Evolutionary conservation across 2,888 invertebrate species (phyloP).

Genomic region (Drosophila tripunctata): DNA sequence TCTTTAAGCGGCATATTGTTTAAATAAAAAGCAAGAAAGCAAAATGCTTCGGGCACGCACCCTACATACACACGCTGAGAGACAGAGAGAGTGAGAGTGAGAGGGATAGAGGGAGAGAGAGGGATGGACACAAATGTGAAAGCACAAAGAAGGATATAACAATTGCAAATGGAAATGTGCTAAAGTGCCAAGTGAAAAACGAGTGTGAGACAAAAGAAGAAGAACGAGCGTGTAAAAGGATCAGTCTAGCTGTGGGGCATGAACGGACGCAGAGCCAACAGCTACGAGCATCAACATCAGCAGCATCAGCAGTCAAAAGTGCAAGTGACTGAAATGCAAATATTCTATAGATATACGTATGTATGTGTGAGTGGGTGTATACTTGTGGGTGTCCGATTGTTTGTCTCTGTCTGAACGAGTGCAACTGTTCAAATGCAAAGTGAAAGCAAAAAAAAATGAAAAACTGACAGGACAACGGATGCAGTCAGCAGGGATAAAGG

Average conservation of each 20-base stretch:
- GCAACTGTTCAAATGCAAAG: constrained; percentile 58
- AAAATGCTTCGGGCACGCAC: constrained; percentile 44
- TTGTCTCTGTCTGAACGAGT: constrained; percentile 26
- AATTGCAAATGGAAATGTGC: constrained; percentile 79
- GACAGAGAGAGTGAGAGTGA: constrained; percentile 3
- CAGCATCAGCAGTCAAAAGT: constrained; percentile 66
- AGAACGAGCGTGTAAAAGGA: constrained; percentile 39
- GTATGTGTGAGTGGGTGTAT: constrained; percentile 16
- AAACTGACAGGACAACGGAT: constrained; percentile 4
- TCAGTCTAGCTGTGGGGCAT: constrained; percentile 22
- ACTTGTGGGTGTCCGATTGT: constrained; percentile 35
- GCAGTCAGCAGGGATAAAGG: constrained; percentile 6
- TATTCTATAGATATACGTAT: constrained; percentile 27
- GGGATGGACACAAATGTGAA: constrained; percentile 22
- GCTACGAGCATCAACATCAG: constrained; percentile 17
- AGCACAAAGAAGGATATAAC: constrained; percentile 73
- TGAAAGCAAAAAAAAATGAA: constrained; percentile 23
- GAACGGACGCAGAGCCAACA: constrained; percentile 22
- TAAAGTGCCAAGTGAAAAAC: constrained; percentile 65
- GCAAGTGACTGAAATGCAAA: constrained; percentile 76
- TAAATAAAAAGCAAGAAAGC: constrained; percentile 48
- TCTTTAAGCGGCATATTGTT: constrained; percentile 71
- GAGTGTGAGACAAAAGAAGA: constrained; percentile 17
- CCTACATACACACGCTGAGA: constrained; percentile 7
- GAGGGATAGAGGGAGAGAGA: neutral